A percentile compares a stretch with the other conserved stretches of the same genome.
Evolutionary conservation across 2,113 vertebrate species (phyloP).

Genomic region (Peromyscus leucopus): DNA sequence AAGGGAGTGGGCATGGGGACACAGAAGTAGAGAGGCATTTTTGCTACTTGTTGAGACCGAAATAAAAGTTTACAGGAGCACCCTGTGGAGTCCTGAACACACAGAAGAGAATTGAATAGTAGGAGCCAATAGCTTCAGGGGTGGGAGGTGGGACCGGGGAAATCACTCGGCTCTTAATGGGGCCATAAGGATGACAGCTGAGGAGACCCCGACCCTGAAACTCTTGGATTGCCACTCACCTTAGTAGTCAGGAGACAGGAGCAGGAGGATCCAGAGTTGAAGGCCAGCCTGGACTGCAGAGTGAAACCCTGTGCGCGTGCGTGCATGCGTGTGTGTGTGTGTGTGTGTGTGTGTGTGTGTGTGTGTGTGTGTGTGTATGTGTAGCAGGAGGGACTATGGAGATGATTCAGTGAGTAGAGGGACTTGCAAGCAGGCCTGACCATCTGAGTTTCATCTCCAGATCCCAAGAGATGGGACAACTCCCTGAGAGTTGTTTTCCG

Average conservation of each 20-base stretch:
- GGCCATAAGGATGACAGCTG: fast-evolving
- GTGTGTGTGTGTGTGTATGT: background rate
- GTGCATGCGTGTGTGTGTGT: background rate
- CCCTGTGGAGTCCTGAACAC: background rate
- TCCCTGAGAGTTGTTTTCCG: background rate
- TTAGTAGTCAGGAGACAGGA: no score
- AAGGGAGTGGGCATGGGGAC: background rate
- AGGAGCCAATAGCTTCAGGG: background rate
- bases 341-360: background rate
- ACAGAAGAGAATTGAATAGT: background rate
- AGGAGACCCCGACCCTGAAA: background rate
- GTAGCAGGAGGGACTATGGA: background rate
- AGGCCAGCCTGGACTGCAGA: background rate
- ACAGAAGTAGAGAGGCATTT: background rate
- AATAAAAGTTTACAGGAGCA: slow-evolving; percentile 26
- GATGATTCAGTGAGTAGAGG: background rate
- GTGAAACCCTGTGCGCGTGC: background rate
- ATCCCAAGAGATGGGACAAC: background rate
- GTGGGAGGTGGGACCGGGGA: no score
- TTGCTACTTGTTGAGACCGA: background rate
- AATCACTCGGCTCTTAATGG: background rate
- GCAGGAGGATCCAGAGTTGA: background rate
- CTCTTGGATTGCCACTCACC: background rate
- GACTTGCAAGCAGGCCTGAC: no score
- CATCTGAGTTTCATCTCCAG: background rate